Evolutionary conservation across 1,140 invertebrate species (phyloP).

Genomic region (Diorhabda carinulata): DNA sequence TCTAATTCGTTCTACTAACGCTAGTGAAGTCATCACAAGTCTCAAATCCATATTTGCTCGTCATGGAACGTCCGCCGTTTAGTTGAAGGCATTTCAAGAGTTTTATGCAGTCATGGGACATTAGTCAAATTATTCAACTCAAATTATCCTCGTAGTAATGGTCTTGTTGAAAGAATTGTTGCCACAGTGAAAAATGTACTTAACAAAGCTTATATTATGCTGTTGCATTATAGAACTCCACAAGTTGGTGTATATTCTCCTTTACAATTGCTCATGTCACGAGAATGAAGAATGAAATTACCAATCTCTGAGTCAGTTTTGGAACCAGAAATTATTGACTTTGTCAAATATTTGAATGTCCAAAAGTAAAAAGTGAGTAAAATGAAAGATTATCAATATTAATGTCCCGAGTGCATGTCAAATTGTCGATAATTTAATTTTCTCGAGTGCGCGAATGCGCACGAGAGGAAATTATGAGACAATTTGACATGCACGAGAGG

Average conservation of each 20-base stretch:
- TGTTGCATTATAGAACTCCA: background rate
- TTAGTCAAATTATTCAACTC: background rate
- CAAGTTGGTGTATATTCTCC: background rate
- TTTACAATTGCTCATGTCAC: background rate
- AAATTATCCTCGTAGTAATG: background rate
- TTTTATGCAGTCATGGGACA: background rate
- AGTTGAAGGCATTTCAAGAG: background rate
- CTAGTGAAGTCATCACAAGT: background rate
- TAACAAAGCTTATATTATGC: background rate
- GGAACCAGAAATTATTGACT: background rate
- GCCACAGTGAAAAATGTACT: background rate
- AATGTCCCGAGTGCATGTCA: no score
- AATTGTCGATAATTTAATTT: no score
- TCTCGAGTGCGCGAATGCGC: no score
- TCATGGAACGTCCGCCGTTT: background rate
- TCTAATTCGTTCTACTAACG: background rate
- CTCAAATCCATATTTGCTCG: background rate
- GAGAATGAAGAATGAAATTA: background rate
- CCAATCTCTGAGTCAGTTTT: background rate
- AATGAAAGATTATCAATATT: no score
- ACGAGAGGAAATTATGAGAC: no score
- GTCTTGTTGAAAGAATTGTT: background rate
- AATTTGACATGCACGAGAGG: no score
- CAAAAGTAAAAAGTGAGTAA: background rate
- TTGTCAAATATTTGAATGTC: background rate